Evolutionary conservation across 1,140 invertebrate species (phyloP).

Genomic region (Camponotus floridanus): DNA sequence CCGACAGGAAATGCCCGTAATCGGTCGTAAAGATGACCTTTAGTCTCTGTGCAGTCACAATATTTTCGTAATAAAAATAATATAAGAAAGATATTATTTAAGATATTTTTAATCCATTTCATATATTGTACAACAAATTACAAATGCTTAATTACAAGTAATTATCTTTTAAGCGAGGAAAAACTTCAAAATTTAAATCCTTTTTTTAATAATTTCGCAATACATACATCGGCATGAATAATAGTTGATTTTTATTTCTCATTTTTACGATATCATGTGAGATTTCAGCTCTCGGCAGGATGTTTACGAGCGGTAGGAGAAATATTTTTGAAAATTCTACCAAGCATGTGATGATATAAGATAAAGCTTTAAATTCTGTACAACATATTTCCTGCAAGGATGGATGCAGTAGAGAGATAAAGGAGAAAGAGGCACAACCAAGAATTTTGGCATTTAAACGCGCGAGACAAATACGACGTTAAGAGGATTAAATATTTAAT

Average conservation of each 20-base stretch:
- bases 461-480: slow-evolving; percentile 48
- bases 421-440: slow-evolving; percentile 5
- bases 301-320: slow-evolving; percentile 68
- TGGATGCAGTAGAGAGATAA: not conserved
- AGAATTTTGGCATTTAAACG: slow-evolving; percentile 33
- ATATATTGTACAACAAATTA: not conserved
- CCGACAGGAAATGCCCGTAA: slow-evolving; percentile 31
- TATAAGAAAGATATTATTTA: not conserved
- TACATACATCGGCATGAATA: slow-evolving; percentile 3
- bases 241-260: slow-evolving; percentile 57
- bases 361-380: slow-evolving; percentile 72
- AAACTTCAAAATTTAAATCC: not conserved
- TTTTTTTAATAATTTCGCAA: slow-evolving; percentile 54
- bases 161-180: not conserved
- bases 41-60: not conserved
- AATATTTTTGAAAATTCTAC: slow-evolving; percentile 66
- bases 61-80: not conserved
- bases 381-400: slow-evolving; percentile 60
- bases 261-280: slow-evolving; percentile 63
- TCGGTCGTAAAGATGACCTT: not conserved
- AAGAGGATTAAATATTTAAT: slow-evolving; percentile 61
- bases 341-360: slow-evolving; percentile 21
- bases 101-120: not conserved
- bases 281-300: slow-evolving; percentile 22
- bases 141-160: not conserved